These are phyloP conservation scores for Sterna hirundo DNA, from an alignment of 2,113 vertebrate species.

Conservation along the genomic window DNA sequence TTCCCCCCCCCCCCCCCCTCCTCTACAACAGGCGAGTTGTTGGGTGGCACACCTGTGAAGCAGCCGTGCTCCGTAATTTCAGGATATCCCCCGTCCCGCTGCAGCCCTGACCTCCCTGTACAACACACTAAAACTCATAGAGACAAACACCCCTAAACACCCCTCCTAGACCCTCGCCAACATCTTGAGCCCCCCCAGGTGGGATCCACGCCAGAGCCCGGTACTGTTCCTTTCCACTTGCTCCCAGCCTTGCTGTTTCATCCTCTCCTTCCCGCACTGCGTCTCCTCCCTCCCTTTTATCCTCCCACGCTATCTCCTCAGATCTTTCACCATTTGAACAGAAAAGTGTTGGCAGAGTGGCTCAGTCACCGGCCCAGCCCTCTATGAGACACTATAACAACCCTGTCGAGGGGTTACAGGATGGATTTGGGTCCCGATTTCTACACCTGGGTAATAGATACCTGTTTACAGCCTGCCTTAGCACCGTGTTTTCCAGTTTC, in stretches of 20 bases:
- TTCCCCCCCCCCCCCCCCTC: too few species aligned
- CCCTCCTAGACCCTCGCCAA: neutral
- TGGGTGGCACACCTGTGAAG: neutral
- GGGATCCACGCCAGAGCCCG: accelerated
- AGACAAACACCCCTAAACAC: too few species aligned
- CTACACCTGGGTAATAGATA: neutral
- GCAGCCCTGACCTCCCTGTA: neutral
- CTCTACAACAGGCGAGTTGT: accelerated
- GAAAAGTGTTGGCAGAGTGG: neutral
- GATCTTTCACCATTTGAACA: neutral
- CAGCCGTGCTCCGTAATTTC: accelerated
- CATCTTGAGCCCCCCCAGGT: neutral
- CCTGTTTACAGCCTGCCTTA: neutral
- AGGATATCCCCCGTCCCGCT: neutral
- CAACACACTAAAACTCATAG: neutral
- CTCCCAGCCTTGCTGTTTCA: neutral
- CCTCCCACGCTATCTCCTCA: neutral
- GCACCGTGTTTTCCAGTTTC: neutral
- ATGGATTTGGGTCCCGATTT: neutral
- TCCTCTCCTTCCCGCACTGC: neutral
- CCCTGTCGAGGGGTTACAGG: neutral
- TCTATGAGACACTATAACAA: accelerated
- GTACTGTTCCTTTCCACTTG: neutral
- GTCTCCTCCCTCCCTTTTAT: neutral
- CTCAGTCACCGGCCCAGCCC: neutral